These are phyloP conservation scores for Turdus rufiventris DNA, from an alignment of 2,113 vertebrate genomes.

Conservation along the genomic window DNA sequence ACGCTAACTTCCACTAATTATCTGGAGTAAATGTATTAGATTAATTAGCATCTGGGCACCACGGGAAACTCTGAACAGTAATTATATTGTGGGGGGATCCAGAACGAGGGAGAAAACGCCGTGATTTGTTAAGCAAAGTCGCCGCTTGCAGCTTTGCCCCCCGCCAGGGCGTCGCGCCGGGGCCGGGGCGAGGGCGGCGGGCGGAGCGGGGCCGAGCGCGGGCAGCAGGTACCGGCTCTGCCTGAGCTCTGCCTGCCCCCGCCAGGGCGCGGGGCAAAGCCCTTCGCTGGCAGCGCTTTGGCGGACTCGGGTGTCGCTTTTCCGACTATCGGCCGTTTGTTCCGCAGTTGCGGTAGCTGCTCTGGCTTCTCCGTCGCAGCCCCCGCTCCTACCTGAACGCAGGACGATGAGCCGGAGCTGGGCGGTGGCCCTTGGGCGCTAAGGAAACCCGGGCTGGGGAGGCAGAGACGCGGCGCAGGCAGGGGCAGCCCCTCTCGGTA, in stretches of 20 bases:
- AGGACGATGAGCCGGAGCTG: neutral
- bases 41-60: slow-evolving; percentile 51
- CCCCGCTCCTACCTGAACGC: slow-evolving; percentile 40
- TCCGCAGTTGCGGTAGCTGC: neutral
- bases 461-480: neutral
- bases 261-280: neutral
- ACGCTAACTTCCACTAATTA: slow-evolving; percentile 31
- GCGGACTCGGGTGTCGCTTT: rapidly evolving
- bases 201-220: neutral
- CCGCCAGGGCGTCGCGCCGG: neutral
- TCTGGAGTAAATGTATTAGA: slow-evolving; percentile 19
- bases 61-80: slow-evolving; percentile 45
- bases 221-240: neutral
- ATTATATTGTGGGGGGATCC: neutral
- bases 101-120: neutral
- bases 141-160: neutral
- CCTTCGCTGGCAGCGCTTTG: neutral
- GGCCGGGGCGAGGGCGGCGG: neutral
- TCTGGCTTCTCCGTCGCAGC: neutral
- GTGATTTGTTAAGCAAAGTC: neutral
- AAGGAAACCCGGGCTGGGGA: neutral
- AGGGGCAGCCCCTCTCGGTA: neutral
- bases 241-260: neutral
- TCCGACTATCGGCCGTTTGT: neutral
- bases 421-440: neutral